Base-by-base conservation (phyloP, 2,797 vertebrate species). In the Onychomys leucogaster region DNA sequence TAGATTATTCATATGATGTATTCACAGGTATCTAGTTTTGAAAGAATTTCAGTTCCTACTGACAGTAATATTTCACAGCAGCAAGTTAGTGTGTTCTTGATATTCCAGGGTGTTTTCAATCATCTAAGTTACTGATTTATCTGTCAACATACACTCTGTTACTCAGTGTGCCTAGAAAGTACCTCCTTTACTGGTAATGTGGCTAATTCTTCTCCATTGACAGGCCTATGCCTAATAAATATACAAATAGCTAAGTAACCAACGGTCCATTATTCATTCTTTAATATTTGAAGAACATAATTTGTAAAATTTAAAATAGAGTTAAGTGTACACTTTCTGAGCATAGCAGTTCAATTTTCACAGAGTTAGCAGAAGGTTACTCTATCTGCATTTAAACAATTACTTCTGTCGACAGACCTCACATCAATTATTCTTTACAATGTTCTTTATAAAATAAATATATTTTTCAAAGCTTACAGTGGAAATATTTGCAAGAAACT, bases 381-480 rank as follows among this genome's bases (percentile, higher is more conserved):
- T 23, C 2, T 82, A 7, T 87, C 14, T 32, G 55, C 27, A 81
- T 29, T 49, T 63, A 69, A 94, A 89, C 80, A 34, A 77, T 83
- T 87, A 55, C 23, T 21, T 82, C 5, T 1, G 55, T 63, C 29
- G 43, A 14, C 14, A 82, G 34, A 76, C 10, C 2, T 75, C 3
- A 57, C 23, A n/a, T 86, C 80, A 88, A 81, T 93, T 97, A 37
- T 52, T 85, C 41, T 94, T 94, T 71, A 96, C 82, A 76, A 73
- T 73, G 49, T 63, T 41, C n/a, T 78, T 96, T 91, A 80, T 59
- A 52, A 52, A 91, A 84, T 95, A 92, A 92, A 91, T 27, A 57
- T 65, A 77, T 85, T 86, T 89, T 78, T 94, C 13, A 82, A 81
- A 61, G 3, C 25, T 93, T 29, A 78, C 12, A 61, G 34, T 91